These are phyloP conservation scores for Psittacula derbiana DNA, from an alignment of 2,797 vertebrate species.

Conservation along the genomic window DNA sequence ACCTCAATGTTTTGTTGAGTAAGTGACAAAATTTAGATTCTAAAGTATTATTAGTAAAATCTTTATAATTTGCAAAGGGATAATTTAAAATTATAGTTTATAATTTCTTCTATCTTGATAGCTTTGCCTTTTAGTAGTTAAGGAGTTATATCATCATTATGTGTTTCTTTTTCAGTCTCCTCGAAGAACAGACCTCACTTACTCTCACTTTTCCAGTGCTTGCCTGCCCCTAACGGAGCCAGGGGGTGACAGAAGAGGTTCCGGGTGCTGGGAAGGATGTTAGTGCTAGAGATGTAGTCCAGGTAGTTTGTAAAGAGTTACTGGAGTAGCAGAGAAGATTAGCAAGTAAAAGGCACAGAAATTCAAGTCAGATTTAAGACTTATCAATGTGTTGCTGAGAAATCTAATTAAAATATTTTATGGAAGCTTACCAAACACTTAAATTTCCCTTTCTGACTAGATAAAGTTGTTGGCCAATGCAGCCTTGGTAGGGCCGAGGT, in stretches of 20 bases:
- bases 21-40: not conserved
- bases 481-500: not conserved
- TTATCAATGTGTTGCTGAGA: conserved; percentile 31
- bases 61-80: not conserved
- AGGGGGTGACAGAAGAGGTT: not conserved
- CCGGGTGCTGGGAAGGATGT: accelerated
- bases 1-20: not conserved
- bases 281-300: not conserved
- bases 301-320: not conserved
- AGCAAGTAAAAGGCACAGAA: not conserved
- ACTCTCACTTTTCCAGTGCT: not conserved
- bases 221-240: not conserved
- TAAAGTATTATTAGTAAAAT: not conserved
- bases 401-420: not conserved
- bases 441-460: not conserved
- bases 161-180: not conserved
- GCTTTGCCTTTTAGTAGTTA: not conserved
- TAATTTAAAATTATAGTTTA: not conserved
- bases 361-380: not conserved
- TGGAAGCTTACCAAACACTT: not conserved
- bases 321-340: not conserved
- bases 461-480: not conserved
- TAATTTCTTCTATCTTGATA: not conserved
- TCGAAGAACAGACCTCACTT: not conserved
- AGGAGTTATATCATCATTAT: not conserved